phyloP scores from a whole-genome alignment of 2,888 invertebrate genomes.

The Hyalella azteca region DNA sequence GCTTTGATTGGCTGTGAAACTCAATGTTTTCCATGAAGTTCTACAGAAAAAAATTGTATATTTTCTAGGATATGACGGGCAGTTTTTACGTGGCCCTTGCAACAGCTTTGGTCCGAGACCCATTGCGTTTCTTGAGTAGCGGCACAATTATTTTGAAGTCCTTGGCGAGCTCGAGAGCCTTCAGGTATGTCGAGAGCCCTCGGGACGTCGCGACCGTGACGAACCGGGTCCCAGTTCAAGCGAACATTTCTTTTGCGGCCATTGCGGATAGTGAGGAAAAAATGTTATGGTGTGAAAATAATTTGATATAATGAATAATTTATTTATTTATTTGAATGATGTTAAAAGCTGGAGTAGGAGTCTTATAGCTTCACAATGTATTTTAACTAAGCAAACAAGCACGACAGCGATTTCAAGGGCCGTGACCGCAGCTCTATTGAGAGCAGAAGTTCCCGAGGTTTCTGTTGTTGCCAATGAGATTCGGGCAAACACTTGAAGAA shows the following conservation, averaged over 20 bases:
- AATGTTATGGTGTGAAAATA: no score
- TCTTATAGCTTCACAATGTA: no score
- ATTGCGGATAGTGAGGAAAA: no score
- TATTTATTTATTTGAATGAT: no score
- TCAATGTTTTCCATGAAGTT: no score
- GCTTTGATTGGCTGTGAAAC: no score
- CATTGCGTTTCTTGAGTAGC: neutral
- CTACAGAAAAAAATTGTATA: no score
- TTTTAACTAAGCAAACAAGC: neutral
- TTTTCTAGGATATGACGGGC: no score
- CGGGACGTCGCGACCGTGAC: conserved; percentile 1
- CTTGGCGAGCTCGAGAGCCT: neutral
- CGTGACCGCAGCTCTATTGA: neutral
- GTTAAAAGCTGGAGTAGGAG: no score
- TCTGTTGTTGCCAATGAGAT: conserved; percentile 36
- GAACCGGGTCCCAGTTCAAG: neutral
- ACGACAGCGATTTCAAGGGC: no score
- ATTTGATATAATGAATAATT: no score
- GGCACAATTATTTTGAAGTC: conserved; percentile 1
- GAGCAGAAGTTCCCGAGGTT: neutral
- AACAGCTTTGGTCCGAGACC: neutral
- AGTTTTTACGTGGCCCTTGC: neutral
- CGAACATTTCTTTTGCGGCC: no score
- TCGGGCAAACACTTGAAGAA: conserved; percentile 33
- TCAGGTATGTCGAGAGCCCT: neutral